Conservation (phyloP, 2,797 vertebrate genomes). For the Artibeus jamaicensis region DNA sequence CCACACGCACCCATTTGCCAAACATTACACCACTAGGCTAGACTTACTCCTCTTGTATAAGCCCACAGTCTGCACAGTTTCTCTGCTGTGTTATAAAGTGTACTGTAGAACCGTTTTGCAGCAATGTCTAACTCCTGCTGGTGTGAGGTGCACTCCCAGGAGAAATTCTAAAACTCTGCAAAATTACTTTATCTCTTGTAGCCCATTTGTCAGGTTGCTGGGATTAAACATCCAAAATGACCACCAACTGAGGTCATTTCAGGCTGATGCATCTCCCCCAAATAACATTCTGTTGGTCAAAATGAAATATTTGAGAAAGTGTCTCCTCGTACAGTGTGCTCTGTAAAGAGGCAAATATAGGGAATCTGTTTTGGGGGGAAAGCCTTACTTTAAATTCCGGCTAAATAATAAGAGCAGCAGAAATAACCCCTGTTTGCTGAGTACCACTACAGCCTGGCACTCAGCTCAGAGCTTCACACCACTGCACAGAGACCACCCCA, state of each 20-base stretch:
- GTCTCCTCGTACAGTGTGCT: neutral
- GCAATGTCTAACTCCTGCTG: neutral
- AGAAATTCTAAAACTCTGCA: neutral
- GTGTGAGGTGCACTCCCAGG: neutral
- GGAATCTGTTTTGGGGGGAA: neutral
- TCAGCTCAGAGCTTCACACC: neutral
- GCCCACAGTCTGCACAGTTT: neutral
- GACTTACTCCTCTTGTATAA: neutral
- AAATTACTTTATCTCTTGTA: neutral
- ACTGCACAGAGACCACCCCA: neutral
- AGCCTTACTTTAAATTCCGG: neutral
- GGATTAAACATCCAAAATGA: neutral
- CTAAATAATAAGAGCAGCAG: neutral
- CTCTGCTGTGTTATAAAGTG: neutral
- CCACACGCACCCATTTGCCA: neutral
- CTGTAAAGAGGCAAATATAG: neutral
- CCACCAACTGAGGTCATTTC: neutral
- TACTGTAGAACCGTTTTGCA: neutral
- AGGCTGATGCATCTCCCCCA: neutral
- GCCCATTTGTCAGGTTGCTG: neutral
- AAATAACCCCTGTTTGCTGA: neutral
- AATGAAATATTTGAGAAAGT: neutral
- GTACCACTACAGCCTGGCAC: neutral
- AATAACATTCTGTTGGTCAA: neutral
- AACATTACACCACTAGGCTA: neutral